A percentile compares a stretch with the other conserved stretches of the same genome.
phyloP scores from a whole-genome alignment of 30 jellyfish, hydroid and myxozoan genomes.

The Hydra vulgaris region DNA sequence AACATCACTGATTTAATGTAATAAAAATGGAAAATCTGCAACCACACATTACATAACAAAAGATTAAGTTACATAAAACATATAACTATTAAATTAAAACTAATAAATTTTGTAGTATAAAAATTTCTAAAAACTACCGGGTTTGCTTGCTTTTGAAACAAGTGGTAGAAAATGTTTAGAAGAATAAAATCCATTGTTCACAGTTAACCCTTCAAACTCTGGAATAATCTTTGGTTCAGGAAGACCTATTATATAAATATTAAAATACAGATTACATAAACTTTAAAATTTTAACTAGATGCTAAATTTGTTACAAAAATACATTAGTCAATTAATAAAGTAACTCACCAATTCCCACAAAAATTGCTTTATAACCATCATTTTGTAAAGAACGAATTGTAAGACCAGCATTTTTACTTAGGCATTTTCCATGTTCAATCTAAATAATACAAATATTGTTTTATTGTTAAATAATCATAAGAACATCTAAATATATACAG shows the following conservation, averaged over 20 bases:
- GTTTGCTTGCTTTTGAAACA: slow-evolving; percentile 83
- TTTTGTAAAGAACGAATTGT: slow-evolving; percentile 44
- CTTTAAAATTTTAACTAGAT: too few relatives aligned
- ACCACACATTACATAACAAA: too few relatives aligned
- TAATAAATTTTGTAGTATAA: not conserved
- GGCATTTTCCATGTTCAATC: slow-evolving; percentile 51
- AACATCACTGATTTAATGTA: too few relatives aligned
- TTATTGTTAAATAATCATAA: too few relatives aligned
- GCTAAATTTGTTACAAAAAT: too few relatives aligned
- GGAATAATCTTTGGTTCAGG: slow-evolving; percentile 86
- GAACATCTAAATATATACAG: not conserved
- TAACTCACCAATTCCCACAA: slow-evolving; percentile 71
- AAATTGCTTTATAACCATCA: slow-evolving; percentile 75
- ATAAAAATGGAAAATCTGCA: too few relatives aligned
- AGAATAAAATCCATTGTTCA: slow-evolving; percentile 62
- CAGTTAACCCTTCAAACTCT: slow-evolving; percentile 68
- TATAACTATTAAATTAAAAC: too few relatives aligned
- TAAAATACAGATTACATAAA: not conserved
- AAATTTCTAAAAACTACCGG: slow-evolving; percentile 35
- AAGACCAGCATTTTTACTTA: slow-evolving; percentile 48
- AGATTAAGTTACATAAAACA: too few relatives aligned
- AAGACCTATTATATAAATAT: slow-evolving; percentile 35
- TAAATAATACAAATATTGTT: not conserved
- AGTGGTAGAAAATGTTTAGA: slow-evolving; percentile 80
- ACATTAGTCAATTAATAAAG: too few relatives aligned